Percentiles rank a stretch among this genome's conserved stretches.
Evolutionary conservation across 2,113 vertebrate genomes (phyloP).

Genomic region (Oncorhynchus nerka): DNA sequence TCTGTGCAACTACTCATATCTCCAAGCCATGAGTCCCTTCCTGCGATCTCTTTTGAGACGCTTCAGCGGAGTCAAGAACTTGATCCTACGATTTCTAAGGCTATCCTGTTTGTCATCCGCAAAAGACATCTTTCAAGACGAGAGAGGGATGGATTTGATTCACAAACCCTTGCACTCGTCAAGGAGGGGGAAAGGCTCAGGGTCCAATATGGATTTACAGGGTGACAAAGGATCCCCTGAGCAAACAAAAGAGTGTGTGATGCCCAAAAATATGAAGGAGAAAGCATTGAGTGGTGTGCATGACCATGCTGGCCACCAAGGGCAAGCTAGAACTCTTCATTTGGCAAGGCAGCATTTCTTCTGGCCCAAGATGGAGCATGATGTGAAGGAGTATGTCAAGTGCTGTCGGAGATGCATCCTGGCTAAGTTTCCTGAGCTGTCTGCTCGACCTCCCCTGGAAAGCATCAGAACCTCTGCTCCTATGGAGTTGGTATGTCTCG

Average conservation of each 20-base stretch:
- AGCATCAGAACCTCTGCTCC: not conserved
- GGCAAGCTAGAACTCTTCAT: not conserved
- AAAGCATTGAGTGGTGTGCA: conserved; percentile 5
- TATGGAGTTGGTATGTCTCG: not conserved
- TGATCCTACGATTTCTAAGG: not conserved
- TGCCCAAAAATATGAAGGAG: not conserved
- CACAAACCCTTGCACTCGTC: not conserved
- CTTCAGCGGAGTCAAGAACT: not conserved
- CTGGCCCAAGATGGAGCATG: too few relatives aligned
- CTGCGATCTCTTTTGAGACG: not conserved
- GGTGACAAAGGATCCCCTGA: not conserved
- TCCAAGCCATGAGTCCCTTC: too few relatives aligned
- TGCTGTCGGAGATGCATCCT: conserved; percentile 19
- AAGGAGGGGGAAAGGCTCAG: conserved; percentile 9
- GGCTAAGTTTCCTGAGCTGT: conserved; percentile 18
- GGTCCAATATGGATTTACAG: conserved; percentile 4
- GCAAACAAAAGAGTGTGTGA: not conserved
- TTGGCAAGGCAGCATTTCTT: too few relatives aligned
- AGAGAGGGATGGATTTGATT: not conserved
- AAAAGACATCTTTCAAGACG: not conserved
- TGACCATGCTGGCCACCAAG: conserved; percentile 18
- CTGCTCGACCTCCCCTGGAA: not conserved
- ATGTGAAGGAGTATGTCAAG: not conserved
- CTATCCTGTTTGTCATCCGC: not conserved
- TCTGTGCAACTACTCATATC: too few relatives aligned